Evolutionary conservation across 2,888 invertebrate species (phyloP).

Genomic region (Drosophila limbata): DNA sequence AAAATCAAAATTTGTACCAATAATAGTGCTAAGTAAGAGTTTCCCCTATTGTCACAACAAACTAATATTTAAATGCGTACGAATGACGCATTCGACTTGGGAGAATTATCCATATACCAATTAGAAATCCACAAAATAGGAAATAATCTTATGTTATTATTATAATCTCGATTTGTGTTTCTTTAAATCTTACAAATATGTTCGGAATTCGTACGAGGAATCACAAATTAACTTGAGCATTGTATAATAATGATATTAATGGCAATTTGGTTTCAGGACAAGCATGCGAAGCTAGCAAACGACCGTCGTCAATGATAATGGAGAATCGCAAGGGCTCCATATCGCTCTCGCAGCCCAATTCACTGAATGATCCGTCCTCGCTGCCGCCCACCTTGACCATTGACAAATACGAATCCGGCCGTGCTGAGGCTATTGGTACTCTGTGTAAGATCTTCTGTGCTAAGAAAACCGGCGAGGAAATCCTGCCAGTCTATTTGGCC

Average conservation of each 20-base stretch:
- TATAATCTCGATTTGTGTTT: too few species aligned
- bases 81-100: too few species aligned
- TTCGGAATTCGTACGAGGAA: too few species aligned
- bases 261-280: constrained; percentile 77
- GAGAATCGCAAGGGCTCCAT: constrained; percentile 87
- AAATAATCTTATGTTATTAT: too few species aligned
- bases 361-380: constrained; percentile 89
- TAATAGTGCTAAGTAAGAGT: too few species aligned
- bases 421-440: constrained; percentile 97
- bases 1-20: too few species aligned
- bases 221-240: not conserved
- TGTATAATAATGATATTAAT: not conserved
- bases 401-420: constrained; percentile 92
- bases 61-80: too few species aligned
- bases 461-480: constrained; percentile 94
- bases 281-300: constrained; percentile 86
- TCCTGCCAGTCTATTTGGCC: constrained; percentile 96
- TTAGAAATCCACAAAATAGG: too few species aligned
- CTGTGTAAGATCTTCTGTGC: constrained; percentile 98
- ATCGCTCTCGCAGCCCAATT: constrained; percentile 88
- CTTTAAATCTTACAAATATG: too few species aligned
- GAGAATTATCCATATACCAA: too few species aligned
- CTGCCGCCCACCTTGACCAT: constrained; percentile 90
- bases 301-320: constrained; percentile 89
- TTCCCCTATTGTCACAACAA: too few species aligned